Conservation (phyloP, 2,797 vertebrate genomes). For the Rhabdophis nuchalis region DNA sequence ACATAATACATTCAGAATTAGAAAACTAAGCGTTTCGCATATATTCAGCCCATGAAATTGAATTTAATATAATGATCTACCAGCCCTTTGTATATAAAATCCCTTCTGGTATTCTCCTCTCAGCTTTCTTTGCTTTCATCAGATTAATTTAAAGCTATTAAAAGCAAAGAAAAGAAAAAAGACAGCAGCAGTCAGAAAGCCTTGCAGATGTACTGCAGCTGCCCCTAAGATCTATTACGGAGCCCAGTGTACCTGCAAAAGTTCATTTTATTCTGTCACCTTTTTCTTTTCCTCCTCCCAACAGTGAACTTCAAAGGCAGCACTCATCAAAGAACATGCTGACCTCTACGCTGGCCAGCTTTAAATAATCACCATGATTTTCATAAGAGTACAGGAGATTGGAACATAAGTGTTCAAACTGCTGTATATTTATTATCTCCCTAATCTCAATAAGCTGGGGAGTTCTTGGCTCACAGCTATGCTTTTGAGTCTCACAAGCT, state of each 20-base stretch:
- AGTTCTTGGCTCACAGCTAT: background rate
- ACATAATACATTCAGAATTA: background rate
- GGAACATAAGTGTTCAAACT: background rate
- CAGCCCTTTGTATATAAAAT: background rate
- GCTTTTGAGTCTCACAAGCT: background rate
- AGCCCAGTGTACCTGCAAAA: background rate
- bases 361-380: background rate
- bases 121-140: background rate
- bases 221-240: background rate
- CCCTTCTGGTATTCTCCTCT: too few relatives aligned
- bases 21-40: background rate
- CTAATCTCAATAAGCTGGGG: background rate
- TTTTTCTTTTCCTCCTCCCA: background rate
- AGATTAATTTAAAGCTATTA: background rate
- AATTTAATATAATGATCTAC: background rate
- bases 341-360: background rate
- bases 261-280: background rate
- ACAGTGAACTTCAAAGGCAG: background rate
- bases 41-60: background rate
- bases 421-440: background rate
- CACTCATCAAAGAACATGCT: background rate
- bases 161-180: background rate
- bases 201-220: background rate
- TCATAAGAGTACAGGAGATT: background rate
- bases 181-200: background rate